Evolutionary conservation across 2,888 invertebrate genomes (phyloP), one percentile per base, ranked within the genome.

Genomic region (Parnassius smintheus): DNA sequence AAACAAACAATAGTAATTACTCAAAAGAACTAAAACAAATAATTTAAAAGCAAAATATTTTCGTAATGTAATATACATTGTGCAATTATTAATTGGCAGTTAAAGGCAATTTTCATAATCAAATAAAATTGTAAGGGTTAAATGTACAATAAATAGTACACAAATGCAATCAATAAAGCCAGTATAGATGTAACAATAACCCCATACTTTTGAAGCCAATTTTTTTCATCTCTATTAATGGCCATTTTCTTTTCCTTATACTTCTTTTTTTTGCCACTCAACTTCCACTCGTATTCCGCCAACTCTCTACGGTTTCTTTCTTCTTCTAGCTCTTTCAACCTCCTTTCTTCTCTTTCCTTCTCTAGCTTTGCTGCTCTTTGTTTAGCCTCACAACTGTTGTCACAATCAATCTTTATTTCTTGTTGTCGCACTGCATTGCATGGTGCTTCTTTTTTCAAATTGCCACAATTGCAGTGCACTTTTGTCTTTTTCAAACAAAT

Each of bases 401-500:
- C 95, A 75, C 96, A 96, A 0, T 79, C 73, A 2, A 96, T 80
- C 12, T 74, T 77, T 0, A 88, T 86, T 62, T 88, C 81, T 10
- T 92, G 90, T 22, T 80, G 89, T 65, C 71, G 76, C 0, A 94
- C 92, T 49, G 89, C 80, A 71, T 94, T 94, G 72, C 97, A 97
- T 0, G 93, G 88, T 66, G 95, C 90, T 72, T 97, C 95, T 72
- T 94, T 93, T 81, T 95, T 97, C 9, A 96, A 83, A 64, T 95
- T 93, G 70, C 95, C 95, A 80, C 98, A 98, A 45, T 92, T 86
- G 73, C 98, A 98, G 63, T 93, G 91, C 0, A 97, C 84, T 81
- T 96, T 96, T 0, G 97, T 93, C 81, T 96, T 97, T 76, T 96
- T 96, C 62, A 93, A 94, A 78, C 98, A 98, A 0, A 86, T 80